Base-by-base conservation (phyloP, 2,113 vertebrate species). In the Pluvialis apricaria region DNA sequence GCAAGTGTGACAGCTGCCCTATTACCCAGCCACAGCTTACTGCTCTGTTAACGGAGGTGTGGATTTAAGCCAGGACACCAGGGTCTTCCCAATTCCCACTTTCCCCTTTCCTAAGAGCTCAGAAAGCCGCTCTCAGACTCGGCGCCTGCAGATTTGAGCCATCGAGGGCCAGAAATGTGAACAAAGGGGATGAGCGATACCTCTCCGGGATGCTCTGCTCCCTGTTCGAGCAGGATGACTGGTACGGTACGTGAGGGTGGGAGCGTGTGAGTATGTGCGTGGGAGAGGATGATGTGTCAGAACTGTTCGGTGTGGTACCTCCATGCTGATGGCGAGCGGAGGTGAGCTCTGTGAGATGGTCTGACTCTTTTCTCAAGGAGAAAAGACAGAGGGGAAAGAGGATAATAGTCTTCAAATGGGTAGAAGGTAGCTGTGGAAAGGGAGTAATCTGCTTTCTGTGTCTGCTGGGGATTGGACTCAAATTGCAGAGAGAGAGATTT, bases 1-100 rank as follows among this genome's bases (percentile, higher is more conserved):
- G 77, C 38, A 24, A 96, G 83, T 47, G 82, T 95, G 94, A 89
- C 96, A 94, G 94, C 94, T 96, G 94, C 80, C 95, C 76, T 94
- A 0, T 96, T 96, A 82, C 91, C 81, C 88, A 80, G 81, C 29
- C 88, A 82, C 78, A 49, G 91, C 40, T 79, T 72, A 28, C 32
- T 80, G 71, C 93, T 90, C 82, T 65, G 45, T 65, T 94, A 29
- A 71, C 73, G 64, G 85, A 90, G 68, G 38, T 71, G 82, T 86
- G 82, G 71, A 83, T 90, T 86, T 75, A 68, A 88, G 71, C 76
- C 88, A 60, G 88, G 88, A 90, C 79, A 93, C 88, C 55, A 15
- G 38, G 15, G 19, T 54, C 93, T 90, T 82, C 90, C 82, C 90
- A 36, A 0, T 86, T 96, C 49, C 75, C 31, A 45, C 82, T 92